Evolutionary conservation across 2,888 invertebrate species (phyloP), one percentile per base, ranked within the genome.

Genomic region (Scrobipalpa atriplicella): DNA sequence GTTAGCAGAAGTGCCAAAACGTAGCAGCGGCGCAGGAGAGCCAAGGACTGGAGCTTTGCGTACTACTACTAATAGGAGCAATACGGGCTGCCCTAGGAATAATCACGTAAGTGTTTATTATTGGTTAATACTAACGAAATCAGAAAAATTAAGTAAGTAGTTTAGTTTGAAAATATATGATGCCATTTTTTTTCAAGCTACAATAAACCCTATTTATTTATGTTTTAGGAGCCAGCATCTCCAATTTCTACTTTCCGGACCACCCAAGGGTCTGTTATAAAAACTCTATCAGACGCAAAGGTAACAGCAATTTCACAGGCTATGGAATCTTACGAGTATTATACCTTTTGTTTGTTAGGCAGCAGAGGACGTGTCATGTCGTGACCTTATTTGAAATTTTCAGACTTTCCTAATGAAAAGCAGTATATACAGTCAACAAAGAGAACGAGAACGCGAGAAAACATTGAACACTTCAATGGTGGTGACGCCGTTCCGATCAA

Each of bases 251-350:
- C 84, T 16, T 86, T 83, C 68, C 77, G 83, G n/a, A 80, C 85
- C 39, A 80, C 82, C 43, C 86, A 86, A 74, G 80, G 79, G 29
- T 86, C 86, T 36, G 69, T 83, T 0, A 84, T 87, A 54, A 87
- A 81, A 79, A 86, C 79, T 43, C 81, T 89, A 18, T 79, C 81
- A 69, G 91, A 90, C 70, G 89, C 88, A 19, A 84, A 79, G 76
- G 91, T 89, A 74, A 76, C 29, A n/a, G 52, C 11, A 51, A 11
- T 51, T 51, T 16, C 1, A 51, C n/a, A n/a, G n/a, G 13, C 11
- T 51, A 51, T 11, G 51, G 8, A 29, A 29, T 29, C n/a, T n/a
- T n/a, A n/a, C n/a, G n/a, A n/a, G n/a, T n/a, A n/a, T n/a, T n/a
- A n/a, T n/a, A n/a, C n/a, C n/a, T n/a, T n/a, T n/a, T n/a, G n/a